These are phyloP conservation scores for Huso huso DNA, from an alignment of 2,797 vertebrate genomes.

Conservation along the genomic window DNA sequence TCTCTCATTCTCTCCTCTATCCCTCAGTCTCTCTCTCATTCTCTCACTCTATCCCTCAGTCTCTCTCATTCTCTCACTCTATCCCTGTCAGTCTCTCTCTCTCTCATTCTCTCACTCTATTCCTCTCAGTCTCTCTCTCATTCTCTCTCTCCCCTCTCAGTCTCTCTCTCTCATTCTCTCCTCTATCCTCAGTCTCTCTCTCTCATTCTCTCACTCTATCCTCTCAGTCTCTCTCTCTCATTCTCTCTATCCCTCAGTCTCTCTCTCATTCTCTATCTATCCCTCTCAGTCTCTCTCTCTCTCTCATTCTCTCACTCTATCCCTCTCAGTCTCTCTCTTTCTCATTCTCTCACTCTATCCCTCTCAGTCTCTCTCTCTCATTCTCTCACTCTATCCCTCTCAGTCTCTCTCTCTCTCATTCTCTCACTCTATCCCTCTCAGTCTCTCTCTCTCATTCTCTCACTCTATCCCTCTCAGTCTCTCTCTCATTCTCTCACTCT, in stretches of 20 bases:
- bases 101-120: too few relatives aligned
- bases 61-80: conserved; percentile 17
- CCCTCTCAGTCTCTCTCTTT: conserved; percentile 18
- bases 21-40: conserved; percentile 18
- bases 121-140: conserved; percentile 16
- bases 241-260: conserved; percentile 12
- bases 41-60: conserved; percentile 2
- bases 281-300: conserved; percentile 16
- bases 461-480: conserved; percentile 10
- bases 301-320: too few relatives aligned
- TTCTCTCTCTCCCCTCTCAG: background rate
- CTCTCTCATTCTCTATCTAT: conserved; percentile 3
- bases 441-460: conserved; percentile 21
- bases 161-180: conserved; percentile 21
- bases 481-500: conserved; percentile 7
- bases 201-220: background rate
- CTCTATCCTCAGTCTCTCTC: conserved; percentile 16
- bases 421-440: background rate
- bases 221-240: conserved; percentile 16
- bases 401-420: conserved; percentile 19
- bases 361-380: conserved; percentile 17
- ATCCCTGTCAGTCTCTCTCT: conserved; percentile 17
- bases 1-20: background rate
- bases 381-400: background rate
- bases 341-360: too few relatives aligned